Percentiles rank a stretch among this genome's conserved stretches.
These are phyloP conservation scores for Calliopsis andreniformis DNA, from an alignment of 1,140 invertebrate genomes.

Conservation along the genomic window DNA sequence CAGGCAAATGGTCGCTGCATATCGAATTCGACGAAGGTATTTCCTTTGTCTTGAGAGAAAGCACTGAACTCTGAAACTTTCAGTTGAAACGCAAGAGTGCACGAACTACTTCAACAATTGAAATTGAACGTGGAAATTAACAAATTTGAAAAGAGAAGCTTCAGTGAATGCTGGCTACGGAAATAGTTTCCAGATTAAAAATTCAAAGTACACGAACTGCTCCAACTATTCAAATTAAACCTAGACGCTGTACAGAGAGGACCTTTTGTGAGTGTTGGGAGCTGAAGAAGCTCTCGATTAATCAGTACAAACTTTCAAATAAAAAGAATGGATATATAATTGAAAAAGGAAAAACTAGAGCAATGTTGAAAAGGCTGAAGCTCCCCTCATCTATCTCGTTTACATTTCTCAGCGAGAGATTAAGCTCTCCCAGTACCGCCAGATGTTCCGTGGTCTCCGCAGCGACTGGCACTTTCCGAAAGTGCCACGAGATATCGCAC, in stretches of 20 bases:
- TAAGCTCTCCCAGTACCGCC: not conserved
- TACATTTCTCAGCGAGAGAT: not conserved
- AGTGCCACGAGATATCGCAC: slow-evolving; percentile 7
- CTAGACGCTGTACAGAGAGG: no score
- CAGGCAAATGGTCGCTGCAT: not conserved
- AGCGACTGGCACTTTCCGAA: not conserved
- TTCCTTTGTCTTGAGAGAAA: not conserved
- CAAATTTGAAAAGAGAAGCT: no score
- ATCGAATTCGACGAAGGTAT: not conserved
- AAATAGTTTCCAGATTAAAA: no score
- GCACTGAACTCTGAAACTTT: no score
- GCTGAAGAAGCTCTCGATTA: not conserved
- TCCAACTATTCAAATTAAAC: no score
- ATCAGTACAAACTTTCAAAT: not conserved
- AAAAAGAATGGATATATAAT: not conserved
- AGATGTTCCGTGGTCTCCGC: not conserved
- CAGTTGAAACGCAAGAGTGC: no score
- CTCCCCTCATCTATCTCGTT: not conserved
- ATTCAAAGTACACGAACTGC: no score
- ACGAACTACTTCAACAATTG: no score
- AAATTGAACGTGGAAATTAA: no score
- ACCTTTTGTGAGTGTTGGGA: not conserved
- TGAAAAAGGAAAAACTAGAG: not conserved
- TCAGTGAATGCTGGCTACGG: no score
- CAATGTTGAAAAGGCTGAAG: not conserved